Conservation (phyloP, 2,888 invertebrate species). For the Mesorhabditis sp. region DNA sequence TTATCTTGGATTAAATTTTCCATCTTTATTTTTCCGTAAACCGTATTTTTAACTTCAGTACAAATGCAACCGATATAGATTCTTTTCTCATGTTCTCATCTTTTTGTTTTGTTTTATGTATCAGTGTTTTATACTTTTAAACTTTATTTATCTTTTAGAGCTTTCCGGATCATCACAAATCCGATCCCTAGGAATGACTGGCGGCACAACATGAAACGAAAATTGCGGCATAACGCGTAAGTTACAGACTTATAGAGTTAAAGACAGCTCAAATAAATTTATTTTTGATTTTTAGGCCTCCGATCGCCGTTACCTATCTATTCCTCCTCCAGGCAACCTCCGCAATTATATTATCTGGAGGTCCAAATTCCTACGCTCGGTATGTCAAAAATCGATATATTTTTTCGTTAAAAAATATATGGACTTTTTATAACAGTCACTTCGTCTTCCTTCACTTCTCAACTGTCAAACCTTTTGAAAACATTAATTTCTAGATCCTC, state of each 20-base stretch:
- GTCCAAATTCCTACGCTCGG: conserved; percentile 50
- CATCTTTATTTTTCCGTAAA: too few species aligned
- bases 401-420: background rate
- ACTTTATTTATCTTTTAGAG: background rate
- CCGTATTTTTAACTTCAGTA: too few species aligned
- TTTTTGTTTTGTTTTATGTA: background rate
- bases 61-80: too few species aligned
- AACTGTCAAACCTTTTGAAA: background rate
- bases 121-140: background rate
- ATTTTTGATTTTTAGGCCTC: background rate
- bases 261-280: background rate
- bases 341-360: conserved; percentile 40
- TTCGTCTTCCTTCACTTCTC: background rate
- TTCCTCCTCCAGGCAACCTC: too few species aligned
- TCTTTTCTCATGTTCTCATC: background rate
- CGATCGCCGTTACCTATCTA: background rate
- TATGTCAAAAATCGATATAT: conserved; percentile 13
- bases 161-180: background rate
- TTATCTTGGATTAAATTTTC: too few species aligned
- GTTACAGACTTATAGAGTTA: background rate
- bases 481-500: conserved; percentile 3
- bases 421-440: background rate
- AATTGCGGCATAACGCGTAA: background rate
- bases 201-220: background rate
- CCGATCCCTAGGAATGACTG: background rate